These are phyloP conservation scores for Pachypsylla venusta DNA, from an alignment of 1,140 invertebrate genomes.

Conservation along the genomic window DNA sequence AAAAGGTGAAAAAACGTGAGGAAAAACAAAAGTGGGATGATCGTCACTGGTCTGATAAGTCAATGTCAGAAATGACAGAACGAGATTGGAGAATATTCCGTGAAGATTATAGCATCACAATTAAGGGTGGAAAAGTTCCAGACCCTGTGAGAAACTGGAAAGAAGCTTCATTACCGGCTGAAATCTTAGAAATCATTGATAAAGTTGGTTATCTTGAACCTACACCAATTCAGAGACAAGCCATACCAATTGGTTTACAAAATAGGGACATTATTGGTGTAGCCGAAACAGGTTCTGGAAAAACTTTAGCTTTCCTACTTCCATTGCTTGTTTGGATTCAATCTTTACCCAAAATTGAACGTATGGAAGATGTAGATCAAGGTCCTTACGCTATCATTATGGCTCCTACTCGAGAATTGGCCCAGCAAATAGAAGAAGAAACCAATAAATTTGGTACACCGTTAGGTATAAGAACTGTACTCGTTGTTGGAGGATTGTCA, in stretches of 20 bases:
- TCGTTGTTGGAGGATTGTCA: conserved; percentile 94
- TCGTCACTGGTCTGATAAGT: conserved; percentile 96
- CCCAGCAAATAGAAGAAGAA: conserved; percentile 99
- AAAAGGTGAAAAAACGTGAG: conserved; percentile 88
- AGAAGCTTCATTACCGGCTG: conserved; percentile 79
- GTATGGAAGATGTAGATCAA: conserved; percentile 77
- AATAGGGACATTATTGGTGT: conserved; percentile 99
- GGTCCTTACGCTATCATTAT: conserved; percentile 99
- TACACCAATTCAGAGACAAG: conserved; percentile 97
- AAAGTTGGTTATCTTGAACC: conserved; percentile 95
- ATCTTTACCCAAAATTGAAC: conserved; percentile 87
- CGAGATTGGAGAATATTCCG: conserved; percentile 99
- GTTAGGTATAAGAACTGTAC: conserved; percentile 88
- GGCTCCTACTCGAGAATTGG: conserved; percentile 95
- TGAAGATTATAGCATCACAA: conserved; percentile 98
- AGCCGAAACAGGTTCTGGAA: conserved; percentile 96
- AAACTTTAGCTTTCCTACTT: conserved; percentile 96
- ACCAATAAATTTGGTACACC: conserved; percentile 93
- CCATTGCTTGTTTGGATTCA: conserved; percentile 97
- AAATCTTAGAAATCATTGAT: conserved; percentile 89
- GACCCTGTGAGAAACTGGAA: conserved; percentile 92
- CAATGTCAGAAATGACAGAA: conserved; percentile 89
- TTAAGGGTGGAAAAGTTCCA: conserved; percentile 92
- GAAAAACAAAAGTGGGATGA: conserved; percentile 99
- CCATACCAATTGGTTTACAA: conserved; percentile 95